Conservation (phyloP, 2,888 invertebrate genomes). For the Escarpia spicata region DNA sequence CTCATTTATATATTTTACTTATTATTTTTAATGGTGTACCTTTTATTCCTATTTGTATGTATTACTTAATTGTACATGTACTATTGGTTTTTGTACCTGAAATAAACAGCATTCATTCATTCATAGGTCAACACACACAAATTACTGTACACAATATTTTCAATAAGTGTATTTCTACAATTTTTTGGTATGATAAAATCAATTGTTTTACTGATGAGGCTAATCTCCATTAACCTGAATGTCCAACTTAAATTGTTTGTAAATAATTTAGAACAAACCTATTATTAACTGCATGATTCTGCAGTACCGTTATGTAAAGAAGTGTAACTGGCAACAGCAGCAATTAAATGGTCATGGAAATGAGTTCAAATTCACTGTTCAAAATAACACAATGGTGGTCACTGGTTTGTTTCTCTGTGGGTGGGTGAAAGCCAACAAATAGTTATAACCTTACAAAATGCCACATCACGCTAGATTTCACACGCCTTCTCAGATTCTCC, state of each 20-base stretch:
- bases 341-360: too few species aligned
- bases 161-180: background rate
- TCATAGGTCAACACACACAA: background rate
- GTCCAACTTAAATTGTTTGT: background rate
- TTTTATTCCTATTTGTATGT: too few species aligned
- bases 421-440: background rate
- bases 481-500: background rate
- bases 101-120: too few species aligned
- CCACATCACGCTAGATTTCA: background rate
- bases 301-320: too few species aligned
- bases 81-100: too few species aligned
- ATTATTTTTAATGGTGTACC: too few species aligned
- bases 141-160: background rate
- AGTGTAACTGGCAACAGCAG: background rate
- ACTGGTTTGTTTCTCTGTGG: background rate
- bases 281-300: background rate
- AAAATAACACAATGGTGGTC: too few species aligned
- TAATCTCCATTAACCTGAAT: background rate
- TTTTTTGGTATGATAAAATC: background rate
- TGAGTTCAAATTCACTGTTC: too few species aligned
- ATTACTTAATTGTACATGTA: too few species aligned
- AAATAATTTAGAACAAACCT: background rate
- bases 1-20: too few species aligned
- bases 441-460: background rate
- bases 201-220: background rate